Evolutionary conservation across 2,797 vertebrate species (phyloP).

Genomic region (Margarornis squamiger): DNA sequence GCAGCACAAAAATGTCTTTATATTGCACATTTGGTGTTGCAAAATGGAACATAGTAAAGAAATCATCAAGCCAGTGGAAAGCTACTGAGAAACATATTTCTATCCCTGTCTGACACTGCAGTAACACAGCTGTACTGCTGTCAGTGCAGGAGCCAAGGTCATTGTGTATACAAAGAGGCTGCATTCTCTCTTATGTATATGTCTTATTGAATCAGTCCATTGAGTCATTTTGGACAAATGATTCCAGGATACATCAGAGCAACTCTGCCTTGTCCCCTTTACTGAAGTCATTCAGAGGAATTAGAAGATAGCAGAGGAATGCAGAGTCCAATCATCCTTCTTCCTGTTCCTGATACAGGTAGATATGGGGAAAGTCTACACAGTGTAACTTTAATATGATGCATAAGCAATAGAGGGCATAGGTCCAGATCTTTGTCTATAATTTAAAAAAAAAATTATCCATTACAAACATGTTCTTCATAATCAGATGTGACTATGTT

Average conservation of each 20-base stretch:
- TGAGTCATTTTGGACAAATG: not conserved
- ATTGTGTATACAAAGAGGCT: not conserved
- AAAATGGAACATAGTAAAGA: not conserved
- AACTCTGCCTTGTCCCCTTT: not conserved
- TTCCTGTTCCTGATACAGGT: not conserved
- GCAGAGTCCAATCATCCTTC: not conserved
- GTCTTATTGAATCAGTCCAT: not conserved
- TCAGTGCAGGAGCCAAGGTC: not conserved
- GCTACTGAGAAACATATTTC: not conserved
- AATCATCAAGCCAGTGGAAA: not conserved
- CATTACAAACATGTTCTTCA: not conserved
- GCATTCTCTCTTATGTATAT: not conserved
- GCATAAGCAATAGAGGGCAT: not conserved
- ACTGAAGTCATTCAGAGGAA: not conserved
- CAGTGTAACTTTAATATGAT: not conserved
- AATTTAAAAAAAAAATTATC: not conserved
- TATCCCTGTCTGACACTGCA: not conserved
- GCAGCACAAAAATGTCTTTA: not conserved
- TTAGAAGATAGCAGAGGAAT: not conserved
- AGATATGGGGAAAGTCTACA: not conserved
- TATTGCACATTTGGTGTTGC: not conserved
- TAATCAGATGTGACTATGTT: not conserved
- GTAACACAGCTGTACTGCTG: not conserved
- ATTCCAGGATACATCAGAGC: not conserved
- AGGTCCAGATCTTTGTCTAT: not conserved